A percentile compares a stretch with the other conserved stretches of the same genome.
Evolutionary conservation across 2,797 vertebrate genomes (phyloP).

Genomic region (Onychomys arenicola): DNA sequence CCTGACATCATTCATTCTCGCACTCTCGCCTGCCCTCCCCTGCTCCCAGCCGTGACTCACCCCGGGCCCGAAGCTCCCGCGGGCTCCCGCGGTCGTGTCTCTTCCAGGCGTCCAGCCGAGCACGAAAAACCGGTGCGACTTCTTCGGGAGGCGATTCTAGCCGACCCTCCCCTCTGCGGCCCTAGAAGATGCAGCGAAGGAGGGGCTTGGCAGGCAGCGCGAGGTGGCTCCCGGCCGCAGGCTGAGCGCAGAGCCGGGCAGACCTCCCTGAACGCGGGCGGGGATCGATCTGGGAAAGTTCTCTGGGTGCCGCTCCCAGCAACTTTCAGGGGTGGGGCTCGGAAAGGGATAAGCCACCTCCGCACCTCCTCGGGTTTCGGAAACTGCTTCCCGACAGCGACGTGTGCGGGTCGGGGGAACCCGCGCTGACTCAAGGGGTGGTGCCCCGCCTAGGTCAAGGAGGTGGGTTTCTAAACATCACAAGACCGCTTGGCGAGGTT

Average conservation of each 20-base stretch:
- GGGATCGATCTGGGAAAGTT: slow-evolving; percentile 64
- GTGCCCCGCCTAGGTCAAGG: neutral
- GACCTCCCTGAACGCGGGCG: neutral
- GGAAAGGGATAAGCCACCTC: slow-evolving; percentile 50
- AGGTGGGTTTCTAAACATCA: neutral
- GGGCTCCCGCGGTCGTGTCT: neutral
- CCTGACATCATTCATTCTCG: slow-evolving; percentile 86
- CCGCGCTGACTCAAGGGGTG: slow-evolving; percentile 23
- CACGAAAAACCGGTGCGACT: slow-evolving; percentile 79
- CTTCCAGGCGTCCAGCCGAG: slow-evolving; percentile 63
- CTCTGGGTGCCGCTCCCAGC: slow-evolving; percentile 55
- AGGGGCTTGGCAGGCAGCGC: slow-evolving; percentile 53
- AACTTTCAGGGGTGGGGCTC: slow-evolving; percentile 75
- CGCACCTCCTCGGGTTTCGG: slow-evolving; percentile 27
- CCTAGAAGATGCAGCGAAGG: slow-evolving; percentile 41
- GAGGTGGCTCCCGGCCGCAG: neutral
- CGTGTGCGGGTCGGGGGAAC: neutral
- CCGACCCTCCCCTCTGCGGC: neutral
- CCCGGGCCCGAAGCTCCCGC: slow-evolving; percentile 53
- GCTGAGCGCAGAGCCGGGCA: neutral
- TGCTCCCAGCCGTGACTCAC: slow-evolving; percentile 85
- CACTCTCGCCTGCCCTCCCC: slow-evolving; percentile 78
- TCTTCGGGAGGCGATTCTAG: neutral
- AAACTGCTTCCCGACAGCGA: neutral
- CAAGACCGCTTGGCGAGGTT: neutral